Evolutionary conservation across 2,888 invertebrate species (phyloP), one percentile per base, ranked within the genome.

Genomic region (Iselma pallidipennis): DNA sequence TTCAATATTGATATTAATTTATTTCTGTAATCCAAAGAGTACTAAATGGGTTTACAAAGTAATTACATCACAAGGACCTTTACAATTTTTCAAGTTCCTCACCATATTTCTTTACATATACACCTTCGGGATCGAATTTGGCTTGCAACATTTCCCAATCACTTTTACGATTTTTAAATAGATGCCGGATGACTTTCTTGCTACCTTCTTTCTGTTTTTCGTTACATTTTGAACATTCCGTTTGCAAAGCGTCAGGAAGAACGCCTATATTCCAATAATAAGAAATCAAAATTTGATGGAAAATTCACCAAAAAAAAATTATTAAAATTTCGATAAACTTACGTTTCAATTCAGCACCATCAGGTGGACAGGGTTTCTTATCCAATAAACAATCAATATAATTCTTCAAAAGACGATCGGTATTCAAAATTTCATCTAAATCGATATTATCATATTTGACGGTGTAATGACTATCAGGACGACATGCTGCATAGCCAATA

Each of bases 381-480:
- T 88, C 89, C 65, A 90, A 74, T 1, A 91, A 81, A 73, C 91
- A 91, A 70, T 89, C 87, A 4, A 88, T 84, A 75, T 91, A 91
- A 57, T 87, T 88, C 66, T 86, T 86, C 49, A 90, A 81, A 10
- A 91, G 82, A 45, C 90, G 84, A 3, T 88, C 84, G 49, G 88
- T 91, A 67, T 83, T 83, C 1, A 91, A 81, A 65, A 91, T 87
- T 72, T 87, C 85, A 23, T 90, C 88, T 26, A 91, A 77, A 73
- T 91, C 87, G 67, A 91, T 83, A 75, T 88, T 85, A 78, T 90
- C 90, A 81, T 87, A 91, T 76, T 88, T 89, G 66, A 87, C 87
- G 0, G 88, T 88, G 79, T 90, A 90, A 25, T 83, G 83, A 2
- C 80, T 75, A 0, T 71, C 58, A 19, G 58, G 74, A 42, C 42